Conservation (phyloP, 1,140 invertebrate genomes). For the Heliothis virescens region DNA sequence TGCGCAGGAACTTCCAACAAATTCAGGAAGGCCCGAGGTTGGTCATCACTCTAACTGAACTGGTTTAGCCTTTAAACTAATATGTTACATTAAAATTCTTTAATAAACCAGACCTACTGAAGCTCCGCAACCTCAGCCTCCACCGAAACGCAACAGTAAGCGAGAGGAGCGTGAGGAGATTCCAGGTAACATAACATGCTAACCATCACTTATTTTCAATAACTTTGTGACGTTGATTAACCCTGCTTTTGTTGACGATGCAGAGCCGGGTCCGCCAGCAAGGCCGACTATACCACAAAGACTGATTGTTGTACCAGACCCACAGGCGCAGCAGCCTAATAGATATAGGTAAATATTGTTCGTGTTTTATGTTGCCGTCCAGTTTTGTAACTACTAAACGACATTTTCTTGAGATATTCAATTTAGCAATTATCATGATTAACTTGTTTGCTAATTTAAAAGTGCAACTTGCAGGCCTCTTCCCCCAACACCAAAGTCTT, state of each 20-base stretch:
- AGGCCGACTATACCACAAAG: slow-evolving; percentile 95
- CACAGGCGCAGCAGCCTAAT: slow-evolving; percentile 86
- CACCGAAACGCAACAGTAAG: slow-evolving; percentile 87
- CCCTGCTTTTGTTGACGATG: slow-evolving; percentile 61
- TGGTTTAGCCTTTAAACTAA: slow-evolving; percentile 43
- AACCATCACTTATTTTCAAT: slow-evolving; percentile 42
- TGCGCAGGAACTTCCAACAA: slow-evolving; percentile 98
- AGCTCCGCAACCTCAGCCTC: slow-evolving; percentile 85
- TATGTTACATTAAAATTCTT: slow-evolving; percentile 23
- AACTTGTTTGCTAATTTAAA: background rate
- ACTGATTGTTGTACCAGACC: slow-evolving; percentile 92
- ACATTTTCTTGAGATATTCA: no score
- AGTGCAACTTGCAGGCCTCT: slow-evolving; percentile 87
- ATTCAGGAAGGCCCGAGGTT: slow-evolving; percentile 95
- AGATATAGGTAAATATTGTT: slow-evolving; percentile 82
- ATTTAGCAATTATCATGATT: background rate
- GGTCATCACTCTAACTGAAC: slow-evolving; percentile 56
- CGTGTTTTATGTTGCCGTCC: background rate
- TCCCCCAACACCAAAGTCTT: slow-evolving; percentile 93
- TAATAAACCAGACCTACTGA: slow-evolving; percentile 76
- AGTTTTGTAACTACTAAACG: background rate
- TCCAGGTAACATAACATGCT: slow-evolving; percentile 71
- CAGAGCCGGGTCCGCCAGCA: slow-evolving; percentile 93
- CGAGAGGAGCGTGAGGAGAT: slow-evolving; percentile 85
- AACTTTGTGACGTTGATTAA: slow-evolving; percentile 48